Percentiles rank a stretch among this genome's conserved stretches.
Evolutionary conservation across 2,797 vertebrate genomes (phyloP).

Genomic region (Saxicola maurus): DNA sequence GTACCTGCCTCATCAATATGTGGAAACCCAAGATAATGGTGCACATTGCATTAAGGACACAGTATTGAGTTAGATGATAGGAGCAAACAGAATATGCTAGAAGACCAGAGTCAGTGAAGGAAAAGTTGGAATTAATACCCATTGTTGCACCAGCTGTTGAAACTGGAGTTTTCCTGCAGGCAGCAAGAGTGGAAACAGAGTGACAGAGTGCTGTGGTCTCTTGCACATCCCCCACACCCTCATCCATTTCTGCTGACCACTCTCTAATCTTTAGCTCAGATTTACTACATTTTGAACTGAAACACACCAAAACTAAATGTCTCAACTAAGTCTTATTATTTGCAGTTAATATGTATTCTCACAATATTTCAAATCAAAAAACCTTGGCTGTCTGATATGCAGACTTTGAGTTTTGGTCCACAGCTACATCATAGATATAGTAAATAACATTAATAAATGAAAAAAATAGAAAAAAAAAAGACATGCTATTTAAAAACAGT

Average conservation of each 20-base stretch:
- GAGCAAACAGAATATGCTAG: neutral
- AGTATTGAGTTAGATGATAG: neutral
- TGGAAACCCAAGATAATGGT: neutral
- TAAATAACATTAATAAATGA: neutral
- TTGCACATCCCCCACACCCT: neutral
- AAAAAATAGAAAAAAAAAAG: rapidly evolving
- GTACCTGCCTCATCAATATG: neutral
- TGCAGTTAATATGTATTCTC: neutral
- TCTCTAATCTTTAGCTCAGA: neutral
- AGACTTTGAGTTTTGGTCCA: neutral
- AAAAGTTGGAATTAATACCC: neutral
- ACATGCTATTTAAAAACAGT: neutral
- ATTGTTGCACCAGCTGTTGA: neutral
- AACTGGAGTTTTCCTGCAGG: neutral
- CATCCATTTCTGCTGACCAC: rapidly evolving
- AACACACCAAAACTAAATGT: neutral
- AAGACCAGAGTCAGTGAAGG: neutral
- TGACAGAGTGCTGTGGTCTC: neutral
- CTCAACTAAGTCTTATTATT: neutral
- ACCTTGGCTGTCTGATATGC: neutral
- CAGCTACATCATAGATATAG: neutral
- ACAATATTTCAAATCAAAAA: neutral
- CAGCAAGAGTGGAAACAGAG: neutral
- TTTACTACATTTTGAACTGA: neutral
- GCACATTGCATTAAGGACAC: neutral